These are phyloP conservation scores for Pseudopipra pipra DNA, from an alignment of 2,113 vertebrate genomes.

Conservation along the genomic window DNA sequence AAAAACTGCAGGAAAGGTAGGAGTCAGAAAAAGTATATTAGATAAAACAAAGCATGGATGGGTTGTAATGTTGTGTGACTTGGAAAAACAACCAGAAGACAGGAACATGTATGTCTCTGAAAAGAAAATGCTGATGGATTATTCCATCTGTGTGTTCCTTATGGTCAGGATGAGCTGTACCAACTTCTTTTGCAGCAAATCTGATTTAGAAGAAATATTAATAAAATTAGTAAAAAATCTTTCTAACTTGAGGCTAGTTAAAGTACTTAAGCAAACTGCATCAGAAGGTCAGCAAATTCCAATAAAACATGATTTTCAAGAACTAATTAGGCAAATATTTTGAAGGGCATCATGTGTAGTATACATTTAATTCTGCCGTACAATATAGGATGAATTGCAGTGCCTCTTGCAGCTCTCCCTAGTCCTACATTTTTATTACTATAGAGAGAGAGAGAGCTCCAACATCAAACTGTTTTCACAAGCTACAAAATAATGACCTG, in stretches of 20 bases:
- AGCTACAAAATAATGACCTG: not conserved
- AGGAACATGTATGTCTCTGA: not conserved
- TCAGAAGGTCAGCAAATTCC: not conserved
- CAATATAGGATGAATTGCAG: not conserved
- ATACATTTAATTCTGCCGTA: not conserved
- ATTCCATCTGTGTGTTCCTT: not conserved
- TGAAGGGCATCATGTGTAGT: not conserved
- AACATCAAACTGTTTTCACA: not conserved
- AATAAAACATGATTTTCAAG: not conserved
- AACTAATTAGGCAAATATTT: slow-evolving; percentile 16
- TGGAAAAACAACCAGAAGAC: not conserved
- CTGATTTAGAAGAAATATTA: not conserved
- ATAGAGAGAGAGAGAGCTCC: not conserved
- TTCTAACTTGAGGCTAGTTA: not conserved
- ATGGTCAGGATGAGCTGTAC: not conserved
- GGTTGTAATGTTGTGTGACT: not conserved
- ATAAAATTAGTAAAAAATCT: not conserved
- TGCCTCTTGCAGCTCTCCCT: not conserved
- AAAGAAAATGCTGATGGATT: not conserved
- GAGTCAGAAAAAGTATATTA: not conserved
- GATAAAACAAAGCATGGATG: not conserved
- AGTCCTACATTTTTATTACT: not conserved
- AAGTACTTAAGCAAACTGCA: not conserved
- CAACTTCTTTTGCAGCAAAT: not conserved
- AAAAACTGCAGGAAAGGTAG: not conserved